Conservation (phyloP, 2,888 invertebrate genomes). For the Harmothoe impar region DNA sequence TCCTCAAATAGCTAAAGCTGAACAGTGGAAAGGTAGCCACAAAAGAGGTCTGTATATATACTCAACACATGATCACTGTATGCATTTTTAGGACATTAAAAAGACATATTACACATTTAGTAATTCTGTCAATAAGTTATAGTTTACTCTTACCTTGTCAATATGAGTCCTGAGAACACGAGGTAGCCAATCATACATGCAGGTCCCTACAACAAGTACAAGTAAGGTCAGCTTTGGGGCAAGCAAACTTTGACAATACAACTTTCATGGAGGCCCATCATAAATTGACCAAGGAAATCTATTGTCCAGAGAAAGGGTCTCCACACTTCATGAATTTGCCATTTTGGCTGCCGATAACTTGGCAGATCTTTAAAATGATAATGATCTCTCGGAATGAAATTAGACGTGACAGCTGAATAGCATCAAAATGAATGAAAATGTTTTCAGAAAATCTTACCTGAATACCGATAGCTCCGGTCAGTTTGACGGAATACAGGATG, state of each 20-base stretch:
- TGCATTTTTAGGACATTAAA: neutral
- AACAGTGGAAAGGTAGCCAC: neutral
- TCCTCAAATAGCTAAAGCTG: neutral
- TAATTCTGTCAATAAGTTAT: neutral
- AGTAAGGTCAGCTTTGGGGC: neutral
- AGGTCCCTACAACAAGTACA: conserved; percentile 88
- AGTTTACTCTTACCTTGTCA: conserved; percentile 87
- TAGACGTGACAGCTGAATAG: no score
- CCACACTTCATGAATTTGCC: no score
- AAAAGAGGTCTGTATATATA: neutral
- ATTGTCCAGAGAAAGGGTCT: no score
- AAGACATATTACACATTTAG: neutral
- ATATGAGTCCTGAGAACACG: conserved; percentile 91
- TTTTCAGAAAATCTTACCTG: conserved; percentile 81
- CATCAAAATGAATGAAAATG: neutral
- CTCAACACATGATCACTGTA: neutral
- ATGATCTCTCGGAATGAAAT: no score
- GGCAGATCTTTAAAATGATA: no score
- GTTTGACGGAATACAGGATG: conserved; percentile 94
- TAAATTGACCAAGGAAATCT: no score
- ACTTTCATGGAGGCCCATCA: no score
- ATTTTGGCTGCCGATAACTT: no score
- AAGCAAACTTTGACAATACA: neutral
- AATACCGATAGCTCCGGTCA: conserved; percentile 92
- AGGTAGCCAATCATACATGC: conserved; percentile 94